Conservation (phyloP, 2,797 vertebrate genomes). For the Botia almorhae region DNA sequence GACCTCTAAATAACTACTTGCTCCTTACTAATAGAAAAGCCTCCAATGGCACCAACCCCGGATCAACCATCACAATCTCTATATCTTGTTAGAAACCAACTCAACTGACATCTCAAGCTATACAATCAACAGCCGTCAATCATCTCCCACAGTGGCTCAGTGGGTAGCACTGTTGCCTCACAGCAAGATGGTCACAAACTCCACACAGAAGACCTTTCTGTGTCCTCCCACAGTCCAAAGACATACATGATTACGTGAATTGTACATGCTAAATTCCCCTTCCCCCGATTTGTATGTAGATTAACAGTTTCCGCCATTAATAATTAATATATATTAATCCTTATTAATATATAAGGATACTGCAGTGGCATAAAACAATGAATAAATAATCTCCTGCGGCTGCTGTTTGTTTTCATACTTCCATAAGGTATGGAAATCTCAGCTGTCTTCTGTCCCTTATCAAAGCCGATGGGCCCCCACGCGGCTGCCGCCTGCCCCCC, state of each 20-base stretch:
- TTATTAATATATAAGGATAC: too few relatives aligned
- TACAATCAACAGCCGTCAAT: neutral
- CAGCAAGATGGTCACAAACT: too few relatives aligned
- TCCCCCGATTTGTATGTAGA: too few relatives aligned
- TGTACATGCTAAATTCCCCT: too few relatives aligned
- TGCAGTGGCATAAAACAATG: too few relatives aligned
- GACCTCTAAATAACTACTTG: neutral
- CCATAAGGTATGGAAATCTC: slow-evolving; percentile 5
- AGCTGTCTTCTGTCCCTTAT: slow-evolving; percentile 54
- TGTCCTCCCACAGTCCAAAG: too few relatives aligned
- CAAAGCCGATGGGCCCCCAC: slow-evolving; percentile 70
- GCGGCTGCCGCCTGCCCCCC: slow-evolving; percentile 75
- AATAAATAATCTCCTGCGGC: neutral
- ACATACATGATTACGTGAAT: too few relatives aligned
- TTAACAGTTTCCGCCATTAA: too few relatives aligned
- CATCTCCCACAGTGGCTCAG: slow-evolving; percentile 1
- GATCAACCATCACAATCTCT: neutral
- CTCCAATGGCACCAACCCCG: neutral
- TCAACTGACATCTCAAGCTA: neutral
- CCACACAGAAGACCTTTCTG: too few relatives aligned
- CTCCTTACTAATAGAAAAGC: neutral
- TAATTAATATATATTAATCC: too few relatives aligned
- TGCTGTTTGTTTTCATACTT: slow-evolving; percentile 22
- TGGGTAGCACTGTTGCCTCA: too few relatives aligned
- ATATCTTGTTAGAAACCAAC: neutral